A percentile compares a stretch with the other conserved stretches of the same genome.
Evolutionary conservation across 2,888 invertebrate genomes (phyloP).

Genomic region (Meloe dianella): DNA sequence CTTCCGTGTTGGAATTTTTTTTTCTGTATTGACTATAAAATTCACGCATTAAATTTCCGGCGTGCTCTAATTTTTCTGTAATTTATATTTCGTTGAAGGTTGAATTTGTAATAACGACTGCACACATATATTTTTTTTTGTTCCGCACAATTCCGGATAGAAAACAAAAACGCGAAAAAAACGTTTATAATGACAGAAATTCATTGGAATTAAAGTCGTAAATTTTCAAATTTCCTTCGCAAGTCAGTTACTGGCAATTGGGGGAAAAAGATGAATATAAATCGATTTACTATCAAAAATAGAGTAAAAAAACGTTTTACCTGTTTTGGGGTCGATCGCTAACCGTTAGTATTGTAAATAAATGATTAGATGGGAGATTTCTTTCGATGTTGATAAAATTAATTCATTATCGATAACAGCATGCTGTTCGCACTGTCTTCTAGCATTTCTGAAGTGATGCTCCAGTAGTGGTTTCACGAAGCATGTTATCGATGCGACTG

Average conservation of each 20-base stretch:
- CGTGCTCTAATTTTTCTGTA: not conserved
- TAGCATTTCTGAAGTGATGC: too few relatives aligned
- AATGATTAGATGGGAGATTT: too few relatives aligned
- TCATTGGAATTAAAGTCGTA: not conserved
- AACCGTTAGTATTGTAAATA: too few relatives aligned
- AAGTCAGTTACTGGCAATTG: not conserved
- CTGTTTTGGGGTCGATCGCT: not conserved
- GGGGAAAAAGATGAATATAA: not conserved
- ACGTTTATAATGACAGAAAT: not conserved
- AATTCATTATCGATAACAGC: too few relatives aligned
- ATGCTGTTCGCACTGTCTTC: too few relatives aligned
- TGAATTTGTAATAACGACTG: not conserved
- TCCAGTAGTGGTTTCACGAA: too few relatives aligned
- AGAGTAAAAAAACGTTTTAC: not conserved
- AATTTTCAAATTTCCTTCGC: conserved; percentile 2
- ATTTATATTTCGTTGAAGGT: not conserved
- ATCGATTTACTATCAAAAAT: not conserved
- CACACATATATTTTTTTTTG: not conserved
- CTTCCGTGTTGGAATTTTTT: conserved; percentile 2
- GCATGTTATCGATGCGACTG: too few relatives aligned
- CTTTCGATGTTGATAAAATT: too few relatives aligned
- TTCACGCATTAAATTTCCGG: conserved; percentile 1
- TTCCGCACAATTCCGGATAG: too few relatives aligned
- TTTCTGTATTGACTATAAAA: not conserved
- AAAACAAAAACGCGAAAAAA: too few relatives aligned